Conservation (phyloP, 2,888 invertebrate species). For the Cyaniris semiargus region DNA sequence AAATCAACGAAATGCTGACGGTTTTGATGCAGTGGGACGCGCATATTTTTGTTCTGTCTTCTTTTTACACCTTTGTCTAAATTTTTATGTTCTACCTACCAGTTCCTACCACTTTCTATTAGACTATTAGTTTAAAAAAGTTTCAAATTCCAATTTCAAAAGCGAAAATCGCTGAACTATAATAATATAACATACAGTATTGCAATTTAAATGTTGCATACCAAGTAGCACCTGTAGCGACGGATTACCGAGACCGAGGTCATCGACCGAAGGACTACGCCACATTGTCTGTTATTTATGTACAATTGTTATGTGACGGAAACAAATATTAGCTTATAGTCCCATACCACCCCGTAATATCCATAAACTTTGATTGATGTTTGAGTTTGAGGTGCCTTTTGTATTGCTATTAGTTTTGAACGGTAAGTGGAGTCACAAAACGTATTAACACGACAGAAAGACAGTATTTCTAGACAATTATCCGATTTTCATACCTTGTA, state of each 20-base stretch:
- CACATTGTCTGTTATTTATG: constrained; percentile 19
- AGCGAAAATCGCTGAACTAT: background rate
- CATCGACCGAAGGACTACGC: background rate
- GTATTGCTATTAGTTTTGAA: background rate
- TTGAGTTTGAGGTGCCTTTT: constrained; percentile 4
- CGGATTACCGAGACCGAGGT: background rate
- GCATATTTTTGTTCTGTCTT: no score
- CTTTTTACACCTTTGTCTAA: no score
- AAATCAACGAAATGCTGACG: no score
- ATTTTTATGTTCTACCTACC: no score
- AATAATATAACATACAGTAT: background rate
- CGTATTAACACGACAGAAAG: no score
- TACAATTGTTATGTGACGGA: constrained; percentile 21
- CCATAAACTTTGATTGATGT: constrained; percentile 5
- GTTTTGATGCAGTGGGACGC: no score
- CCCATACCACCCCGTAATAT: background rate
- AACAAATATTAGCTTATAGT: constrained; percentile 22
- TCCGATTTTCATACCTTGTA: no score
- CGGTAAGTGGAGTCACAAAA: no score
- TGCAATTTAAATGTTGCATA: constrained; percentile 5
- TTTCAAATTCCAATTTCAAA: background rate
- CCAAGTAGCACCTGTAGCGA: constrained; percentile 8
- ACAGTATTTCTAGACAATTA: no score
- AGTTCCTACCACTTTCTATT: no score
- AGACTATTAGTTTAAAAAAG: no score